These are phyloP conservation scores for Dascillus cervinus DNA, from an alignment of 2,888 invertebrate genomes.

Conservation along the genomic window DNA sequence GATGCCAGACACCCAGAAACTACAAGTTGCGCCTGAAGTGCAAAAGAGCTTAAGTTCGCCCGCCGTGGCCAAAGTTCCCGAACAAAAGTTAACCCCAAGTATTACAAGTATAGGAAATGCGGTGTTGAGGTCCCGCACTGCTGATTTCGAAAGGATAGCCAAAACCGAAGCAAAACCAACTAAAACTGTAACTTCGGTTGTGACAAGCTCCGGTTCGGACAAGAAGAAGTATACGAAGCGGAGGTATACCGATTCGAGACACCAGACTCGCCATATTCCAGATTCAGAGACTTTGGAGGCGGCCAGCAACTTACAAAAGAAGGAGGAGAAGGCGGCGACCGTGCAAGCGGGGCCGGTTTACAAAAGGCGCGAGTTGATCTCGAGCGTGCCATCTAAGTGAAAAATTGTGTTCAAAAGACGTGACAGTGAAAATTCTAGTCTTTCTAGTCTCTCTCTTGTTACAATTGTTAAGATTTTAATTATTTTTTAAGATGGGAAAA, in stretches of 20 bases:
- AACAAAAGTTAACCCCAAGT: constrained; percentile 46
- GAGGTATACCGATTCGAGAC: constrained; percentile 53
- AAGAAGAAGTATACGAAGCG: constrained; percentile 55
- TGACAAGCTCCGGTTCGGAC: constrained; percentile 35
- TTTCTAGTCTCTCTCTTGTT: constrained; percentile 9
- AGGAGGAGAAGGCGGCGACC: constrained; percentile 21
- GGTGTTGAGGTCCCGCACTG: constrained; percentile 58
- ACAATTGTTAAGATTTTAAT: too few species aligned
- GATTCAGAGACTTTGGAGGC: constrained; percentile 45
- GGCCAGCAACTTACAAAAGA: constrained; percentile 7
- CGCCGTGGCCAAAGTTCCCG: constrained; percentile 15
- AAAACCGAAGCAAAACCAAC: constrained; percentile 46
- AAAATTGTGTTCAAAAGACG: constrained; percentile 4
- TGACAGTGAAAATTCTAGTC: constrained; percentile 3
- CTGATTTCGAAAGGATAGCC: constrained; percentile 57
- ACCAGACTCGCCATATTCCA: constrained; percentile 51
- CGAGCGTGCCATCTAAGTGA: constrained; percentile 54
- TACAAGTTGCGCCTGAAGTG: constrained; percentile 18
- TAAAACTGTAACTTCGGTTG: constrained; percentile 36
- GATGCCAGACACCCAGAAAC: constrained; percentile 10
- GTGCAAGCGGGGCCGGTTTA: constrained; percentile 49
- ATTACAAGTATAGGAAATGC: constrained; percentile 60
- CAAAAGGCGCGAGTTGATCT: constrained; percentile 74
- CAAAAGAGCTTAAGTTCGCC: constrained; percentile 27
- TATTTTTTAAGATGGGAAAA: constrained; percentile 1